Evolutionary conservation across 2,113 vertebrate species (phyloP).

Genomic region (Arothron firmamentum): DNA sequence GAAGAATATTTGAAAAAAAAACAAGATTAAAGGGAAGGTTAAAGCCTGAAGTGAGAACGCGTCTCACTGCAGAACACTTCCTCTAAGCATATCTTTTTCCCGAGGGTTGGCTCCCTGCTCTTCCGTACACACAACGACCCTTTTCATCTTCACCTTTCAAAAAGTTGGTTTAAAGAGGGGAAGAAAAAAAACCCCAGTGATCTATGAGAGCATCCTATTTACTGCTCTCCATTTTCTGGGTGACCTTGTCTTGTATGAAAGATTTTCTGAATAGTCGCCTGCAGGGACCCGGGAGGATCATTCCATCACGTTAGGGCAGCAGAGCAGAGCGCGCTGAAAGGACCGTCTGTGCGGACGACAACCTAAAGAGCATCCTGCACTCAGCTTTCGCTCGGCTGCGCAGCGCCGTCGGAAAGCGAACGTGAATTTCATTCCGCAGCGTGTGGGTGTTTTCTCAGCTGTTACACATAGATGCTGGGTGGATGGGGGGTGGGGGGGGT

Average conservation of each 20-base stretch:
- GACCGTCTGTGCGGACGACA: slow-evolving; percentile 34
- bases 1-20: slow-evolving; percentile 7
- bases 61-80: slow-evolving; percentile 37
- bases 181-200: slow-evolving; percentile 32
- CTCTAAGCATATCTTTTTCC: slow-evolving; percentile 50
- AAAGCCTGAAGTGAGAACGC: slow-evolving; percentile 34
- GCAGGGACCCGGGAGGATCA: slow-evolving; percentile 61
- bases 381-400: slow-evolving; percentile 58
- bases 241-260: slow-evolving; percentile 55
- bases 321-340: slow-evolving; percentile 64
- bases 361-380: slow-evolving; percentile 62
- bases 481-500: neutral
- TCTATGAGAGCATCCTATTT: slow-evolving; percentile 67
- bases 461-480: neutral
- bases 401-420: slow-evolving; percentile 45
- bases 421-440: slow-evolving; percentile 35
- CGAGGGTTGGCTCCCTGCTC: slow-evolving; percentile 40
- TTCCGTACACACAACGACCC: slow-evolving; percentile 40
- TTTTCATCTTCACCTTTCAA: slow-evolving; percentile 57
- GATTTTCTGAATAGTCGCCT: slow-evolving; percentile 62
- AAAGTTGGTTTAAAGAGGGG: slow-evolving; percentile 38
- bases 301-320: slow-evolving; percentile 60
- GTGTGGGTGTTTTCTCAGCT: slow-evolving; percentile 33
- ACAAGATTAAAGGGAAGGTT: slow-evolving; percentile 29
- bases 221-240: slow-evolving; percentile 41